Evolutionary conservation across 2,888 invertebrate species (phyloP).

Genomic region (Amblyteles armatorius): DNA sequence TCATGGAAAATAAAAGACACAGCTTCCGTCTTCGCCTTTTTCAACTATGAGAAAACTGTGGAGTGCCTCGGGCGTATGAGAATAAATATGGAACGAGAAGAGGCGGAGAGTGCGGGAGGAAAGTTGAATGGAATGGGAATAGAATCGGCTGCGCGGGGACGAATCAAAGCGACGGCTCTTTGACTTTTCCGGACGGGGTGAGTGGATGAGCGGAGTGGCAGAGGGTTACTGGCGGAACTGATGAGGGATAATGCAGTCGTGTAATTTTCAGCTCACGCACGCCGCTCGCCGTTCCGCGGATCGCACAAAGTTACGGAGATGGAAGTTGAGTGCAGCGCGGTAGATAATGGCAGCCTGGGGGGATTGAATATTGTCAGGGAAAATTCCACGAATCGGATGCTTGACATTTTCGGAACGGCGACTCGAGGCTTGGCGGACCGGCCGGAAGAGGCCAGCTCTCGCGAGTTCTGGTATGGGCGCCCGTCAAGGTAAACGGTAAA

Average conservation of each 20-base stretch:
- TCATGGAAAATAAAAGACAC: not conserved
- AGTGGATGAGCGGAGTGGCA: conserved; percentile 6
- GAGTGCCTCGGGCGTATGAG: not conserved
- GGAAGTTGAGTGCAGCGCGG: not conserved
- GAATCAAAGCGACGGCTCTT: conserved; percentile 11
- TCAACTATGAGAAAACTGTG: not conserved
- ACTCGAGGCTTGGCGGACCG: too few species aligned
- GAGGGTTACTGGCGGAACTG: conserved; percentile 46
- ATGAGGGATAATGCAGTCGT: conserved; percentile 63
- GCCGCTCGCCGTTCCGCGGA: conserved; percentile 49
- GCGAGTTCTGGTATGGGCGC: too few species aligned
- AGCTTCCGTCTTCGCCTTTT: not conserved
- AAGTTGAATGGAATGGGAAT: not conserved
- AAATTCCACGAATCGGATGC: too few species aligned
- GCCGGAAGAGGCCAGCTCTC: too few species aligned
- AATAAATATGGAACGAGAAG: not conserved
- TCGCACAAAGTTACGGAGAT: conserved; percentile 21
- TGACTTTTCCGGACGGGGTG: not conserved
- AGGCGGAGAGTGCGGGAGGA: not conserved
- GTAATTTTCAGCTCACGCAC: conserved; percentile 62
- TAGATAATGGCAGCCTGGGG: not conserved
- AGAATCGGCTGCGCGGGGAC: not conserved
- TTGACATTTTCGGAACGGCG: too few species aligned
- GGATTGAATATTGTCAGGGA: too few species aligned
- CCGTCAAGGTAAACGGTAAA: too few species aligned